phyloP scores from a whole-genome alignment of 2,888 invertebrate genomes.

The Sinhomidia bicolor region DNA sequence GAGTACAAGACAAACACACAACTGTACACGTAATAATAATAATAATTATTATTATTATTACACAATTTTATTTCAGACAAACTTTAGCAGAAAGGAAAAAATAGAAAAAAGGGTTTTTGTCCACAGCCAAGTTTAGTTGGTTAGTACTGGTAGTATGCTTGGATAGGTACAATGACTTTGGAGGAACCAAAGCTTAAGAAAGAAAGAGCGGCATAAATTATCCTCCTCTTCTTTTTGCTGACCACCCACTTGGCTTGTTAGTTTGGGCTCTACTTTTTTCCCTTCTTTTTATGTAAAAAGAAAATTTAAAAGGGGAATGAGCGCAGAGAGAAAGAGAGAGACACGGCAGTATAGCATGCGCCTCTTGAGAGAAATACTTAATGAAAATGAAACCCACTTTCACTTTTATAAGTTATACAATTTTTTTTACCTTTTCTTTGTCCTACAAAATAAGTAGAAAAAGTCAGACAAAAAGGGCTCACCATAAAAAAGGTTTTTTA shows the following conservation, averaged over 20 bases:
- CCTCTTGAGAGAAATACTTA: conserved; percentile 19
- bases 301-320: neutral
- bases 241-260: conserved; percentile 28
- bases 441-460: neutral
- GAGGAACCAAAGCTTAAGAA: neutral
- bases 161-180: too few species aligned
- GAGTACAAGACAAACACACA: neutral
- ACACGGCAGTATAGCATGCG: conserved; percentile 7
- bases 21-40: neutral
- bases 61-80: neutral
- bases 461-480: conserved; percentile 6
- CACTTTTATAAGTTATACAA: neutral
- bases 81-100: neutral
- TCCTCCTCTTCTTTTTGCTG: conserved; percentile 10
- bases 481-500: neutral
- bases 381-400: conserved; percentile 37
- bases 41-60: too few species aligned
- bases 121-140: neutral
- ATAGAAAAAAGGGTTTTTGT: neutral
- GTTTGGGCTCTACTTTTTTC: neutral
- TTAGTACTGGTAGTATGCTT: too few species aligned
- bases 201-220: conserved; percentile 19
- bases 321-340: neutral
- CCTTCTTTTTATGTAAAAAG: neutral
- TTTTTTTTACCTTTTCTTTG: conserved; percentile 12